Percentiles rank a stretch among this genome's conserved stretches.
phyloP scores from a whole-genome alignment of 2,113 vertebrate genomes.

The Chionis minor region DNA sequence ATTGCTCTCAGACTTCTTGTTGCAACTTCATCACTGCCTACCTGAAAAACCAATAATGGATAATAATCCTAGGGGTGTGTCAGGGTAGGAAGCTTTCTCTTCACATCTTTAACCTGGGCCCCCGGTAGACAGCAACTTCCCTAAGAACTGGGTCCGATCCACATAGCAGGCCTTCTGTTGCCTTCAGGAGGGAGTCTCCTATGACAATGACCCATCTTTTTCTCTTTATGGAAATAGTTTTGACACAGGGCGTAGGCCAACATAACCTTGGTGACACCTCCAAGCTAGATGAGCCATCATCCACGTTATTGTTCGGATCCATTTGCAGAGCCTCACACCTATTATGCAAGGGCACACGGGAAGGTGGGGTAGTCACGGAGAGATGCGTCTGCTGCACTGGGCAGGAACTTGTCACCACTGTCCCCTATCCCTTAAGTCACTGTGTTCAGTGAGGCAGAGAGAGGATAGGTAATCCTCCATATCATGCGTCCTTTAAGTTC shows the following conservation, averaged over 20 bases:
- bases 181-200: background rate
- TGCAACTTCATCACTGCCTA: background rate
- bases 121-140: background rate
- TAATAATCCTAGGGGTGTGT: background rate
- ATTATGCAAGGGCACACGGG: background rate
- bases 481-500: background rate
- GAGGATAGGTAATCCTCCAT: background rate
- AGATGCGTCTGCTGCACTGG: background rate
- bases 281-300: background rate
- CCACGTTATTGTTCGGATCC: background rate
- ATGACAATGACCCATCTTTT: background rate
- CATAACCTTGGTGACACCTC: background rate
- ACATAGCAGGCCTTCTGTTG: background rate
- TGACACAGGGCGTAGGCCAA: background rate
- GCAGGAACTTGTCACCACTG: background rate
- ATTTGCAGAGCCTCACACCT: background rate
- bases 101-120: background rate
- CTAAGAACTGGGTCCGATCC: background rate
- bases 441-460: background rate
- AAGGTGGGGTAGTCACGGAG: background rate
- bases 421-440: background rate
- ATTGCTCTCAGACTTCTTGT: background rate
- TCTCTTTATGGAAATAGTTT: background rate
- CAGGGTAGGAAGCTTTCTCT: background rate
- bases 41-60: background rate